Base-by-base conservation (phyloP, 2,888 invertebrate genomes). In the Eupsilia transversa region DNA sequence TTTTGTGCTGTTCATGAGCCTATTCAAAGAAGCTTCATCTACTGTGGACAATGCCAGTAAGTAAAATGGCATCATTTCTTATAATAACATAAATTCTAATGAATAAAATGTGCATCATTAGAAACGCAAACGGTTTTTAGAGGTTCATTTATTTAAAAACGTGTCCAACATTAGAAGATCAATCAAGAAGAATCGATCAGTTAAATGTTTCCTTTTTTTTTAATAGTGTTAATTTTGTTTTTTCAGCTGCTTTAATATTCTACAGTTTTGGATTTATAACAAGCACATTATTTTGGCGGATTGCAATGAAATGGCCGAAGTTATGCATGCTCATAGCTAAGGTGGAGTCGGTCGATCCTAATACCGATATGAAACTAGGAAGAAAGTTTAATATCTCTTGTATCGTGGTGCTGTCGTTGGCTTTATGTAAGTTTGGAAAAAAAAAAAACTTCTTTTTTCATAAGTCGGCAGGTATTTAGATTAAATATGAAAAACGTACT, bases 301-400 rank as follows among this genome's bases (percentile, higher is more conserved):
- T 94, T 6, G 94, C 94, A 10, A 90, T 56, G 69, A 89, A 91
- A 80, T 94, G 94, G 95, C 93, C 94, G 0, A 87, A 85, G 20
- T 82, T 94, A 3, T 89, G 91, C 56, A 84, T 84, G 54, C 86
- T 89, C 3, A 93, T 94, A 27, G 85, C 92, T 0, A 89, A 80
- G 33, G 89, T 90, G 0, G 94, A 95, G 74, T 87, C 89, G 0
- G 79, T 85, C 0, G 91, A 94, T 60, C 93, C 93, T 0, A 91
- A 90, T 43, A 85, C 82, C 10, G 94, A 94, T 67, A 63, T 56
- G 0, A 83, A 80, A 1, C 77, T 95, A 23, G 79, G 82, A 3
- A 89, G 64, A n/a, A 92, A 89, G 61, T 94, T 93, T 77, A 92
- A 92, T 68, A 38, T 90, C 0, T 83, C 88, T 0, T 92, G 92